Base-by-base conservation (phyloP, 1,140 invertebrate species). In the Anagrus nilaparvatae region DNA sequence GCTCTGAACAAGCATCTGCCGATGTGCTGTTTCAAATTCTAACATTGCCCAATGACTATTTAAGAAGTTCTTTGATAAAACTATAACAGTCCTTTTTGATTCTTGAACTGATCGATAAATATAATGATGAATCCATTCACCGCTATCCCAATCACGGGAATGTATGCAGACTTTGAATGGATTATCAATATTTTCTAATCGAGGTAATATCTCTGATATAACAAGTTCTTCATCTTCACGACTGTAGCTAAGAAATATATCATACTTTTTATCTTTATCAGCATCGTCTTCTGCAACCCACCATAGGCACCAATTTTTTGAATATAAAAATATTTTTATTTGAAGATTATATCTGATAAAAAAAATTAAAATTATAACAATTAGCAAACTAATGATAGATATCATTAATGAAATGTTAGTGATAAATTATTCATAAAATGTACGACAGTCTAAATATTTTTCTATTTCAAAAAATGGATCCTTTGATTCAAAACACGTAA, bases 191-290 rank as follows among this genome's bases (percentile, higher is more conserved):
- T 57, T 59, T 58, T 84, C 81, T n/a, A 93, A 59, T 30, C 74
- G 69, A 1, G 77, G 65, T 25, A 87, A 71, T 16, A 93, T 56
- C 32, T 79, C 67, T 4, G 78, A 67, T 0, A 77, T 60, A 1
- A 92, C 77, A 57, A 83, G 87, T 3, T 76, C 71, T 40, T 82
- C 77, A 58, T 95, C 90, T 53, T 78, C 74, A 51, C 87, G 79
- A 1, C 87, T 85, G 56, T 83, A 92, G 44, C 87, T 89, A 27
- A 94, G 74, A 59, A 93, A 94, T 0, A 85, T 87, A 54, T 95
- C 90, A 59, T 82, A 91, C 10, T 72, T 56, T 56, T 87, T 88
- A 32, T 86, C 77, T 47, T 79, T 77, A 51, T 87, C 84, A 2
- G 84, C 50, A 45, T 86, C 82, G 28, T 81, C 73, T 52, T 84